These are phyloP conservation scores for Apamea crenata DNA, from an alignment of 2,888 invertebrate genomes.

Conservation along the genomic window DNA sequence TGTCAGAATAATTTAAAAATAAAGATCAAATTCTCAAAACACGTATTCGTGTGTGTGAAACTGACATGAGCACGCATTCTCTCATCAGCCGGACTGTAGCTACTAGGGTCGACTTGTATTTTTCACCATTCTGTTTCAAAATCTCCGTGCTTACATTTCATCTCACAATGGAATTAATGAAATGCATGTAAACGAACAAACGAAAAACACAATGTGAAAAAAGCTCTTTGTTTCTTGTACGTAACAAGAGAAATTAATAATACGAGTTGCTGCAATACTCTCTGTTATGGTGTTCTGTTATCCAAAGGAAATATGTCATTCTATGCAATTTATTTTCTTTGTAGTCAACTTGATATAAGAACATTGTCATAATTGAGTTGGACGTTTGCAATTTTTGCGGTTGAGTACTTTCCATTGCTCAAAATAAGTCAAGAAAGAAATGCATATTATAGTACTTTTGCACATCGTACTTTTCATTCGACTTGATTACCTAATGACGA, in stretches of 20 bases:
- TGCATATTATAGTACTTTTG: background rate
- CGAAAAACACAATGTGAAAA: background rate
- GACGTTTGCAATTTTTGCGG: constrained; percentile 1
- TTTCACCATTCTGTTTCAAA: too few relatives aligned
- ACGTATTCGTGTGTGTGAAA: too few relatives aligned
- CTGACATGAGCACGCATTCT: background rate
- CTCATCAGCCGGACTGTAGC: background rate
- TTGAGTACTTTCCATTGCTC: background rate
- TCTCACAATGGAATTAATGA: constrained; percentile 3
- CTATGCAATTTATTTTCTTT: constrained; percentile 5
- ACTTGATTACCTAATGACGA: background rate
- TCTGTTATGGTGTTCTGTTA: background rate
- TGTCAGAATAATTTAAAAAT: too few relatives aligned
- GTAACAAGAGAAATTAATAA: constrained; percentile 17
- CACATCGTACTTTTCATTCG: background rate
- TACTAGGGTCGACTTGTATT: background rate
- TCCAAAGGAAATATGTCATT: background rate
- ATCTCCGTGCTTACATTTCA: background rate
- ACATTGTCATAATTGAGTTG: constrained; percentile 8
- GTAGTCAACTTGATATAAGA: constrained; percentile 10
- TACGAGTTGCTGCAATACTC: constrained; percentile 1
- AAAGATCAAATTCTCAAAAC: too few relatives aligned
- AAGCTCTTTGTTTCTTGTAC: background rate
- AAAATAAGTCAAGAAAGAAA: background rate
- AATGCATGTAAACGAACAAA: background rate